Conservation (phyloP, 2,113 vertebrate species). For the Nothoprocta perdicaria region DNA sequence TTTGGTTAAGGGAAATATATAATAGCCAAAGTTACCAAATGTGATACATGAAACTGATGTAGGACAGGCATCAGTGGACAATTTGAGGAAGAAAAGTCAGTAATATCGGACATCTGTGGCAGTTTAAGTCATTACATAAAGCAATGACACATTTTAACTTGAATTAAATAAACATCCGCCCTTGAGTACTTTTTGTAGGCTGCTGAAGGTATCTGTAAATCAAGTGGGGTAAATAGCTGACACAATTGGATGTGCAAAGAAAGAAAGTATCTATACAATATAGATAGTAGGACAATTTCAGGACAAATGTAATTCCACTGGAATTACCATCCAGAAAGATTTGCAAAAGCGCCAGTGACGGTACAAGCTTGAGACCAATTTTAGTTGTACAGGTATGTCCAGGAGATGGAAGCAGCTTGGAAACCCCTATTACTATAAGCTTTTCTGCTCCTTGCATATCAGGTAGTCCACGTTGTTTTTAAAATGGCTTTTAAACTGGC, state of each 20-base stretch:
- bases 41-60: neutral
- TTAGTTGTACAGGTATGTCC: neutral
- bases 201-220: neutral
- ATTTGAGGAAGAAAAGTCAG: neutral
- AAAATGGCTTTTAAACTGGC: conserved; percentile 6
- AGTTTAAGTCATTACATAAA: neutral
- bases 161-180: neutral
- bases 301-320: neutral
- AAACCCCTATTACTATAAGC: neutral
- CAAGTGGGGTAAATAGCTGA: neutral
- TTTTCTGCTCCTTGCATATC: neutral
- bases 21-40: neutral
- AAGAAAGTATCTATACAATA: neutral
- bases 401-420: neutral
- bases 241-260: neutral
- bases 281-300: neutral
- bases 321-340: neutral
- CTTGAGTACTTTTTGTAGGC: neutral
- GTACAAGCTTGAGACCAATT: neutral
- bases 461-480: neutral
- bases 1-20: conserved; percentile 4
- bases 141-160: neutral
- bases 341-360: neutral
- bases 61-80: neutral
- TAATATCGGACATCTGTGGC: neutral